Conservation (phyloP, 37 sponge, comb jelly and placozoan genomes). For the Agelas oroides region DNA sequence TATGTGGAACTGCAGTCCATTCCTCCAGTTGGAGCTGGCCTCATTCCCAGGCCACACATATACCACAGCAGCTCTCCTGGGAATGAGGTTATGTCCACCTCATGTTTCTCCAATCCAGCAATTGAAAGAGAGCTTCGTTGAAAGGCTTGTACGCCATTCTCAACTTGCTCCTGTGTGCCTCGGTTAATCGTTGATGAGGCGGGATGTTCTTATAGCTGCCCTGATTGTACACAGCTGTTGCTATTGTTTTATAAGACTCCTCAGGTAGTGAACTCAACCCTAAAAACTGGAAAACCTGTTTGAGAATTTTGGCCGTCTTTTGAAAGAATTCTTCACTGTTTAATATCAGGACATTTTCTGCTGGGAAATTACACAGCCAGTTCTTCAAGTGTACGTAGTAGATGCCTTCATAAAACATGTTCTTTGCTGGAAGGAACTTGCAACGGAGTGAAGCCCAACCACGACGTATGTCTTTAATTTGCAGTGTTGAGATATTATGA, state of each 20-base stretch:
- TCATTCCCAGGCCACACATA: too few relatives aligned
- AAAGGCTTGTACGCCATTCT: conserved; percentile 14
- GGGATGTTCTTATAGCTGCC: not conserved
- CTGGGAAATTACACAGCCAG: conserved; percentile 71
- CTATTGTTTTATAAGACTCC: not conserved
- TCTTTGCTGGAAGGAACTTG: conserved; percentile 9
- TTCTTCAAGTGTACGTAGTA: conserved; percentile 48
- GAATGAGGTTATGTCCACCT: not conserved
- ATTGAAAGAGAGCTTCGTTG: conserved; percentile 36
- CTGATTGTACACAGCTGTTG: conserved; percentile 50
- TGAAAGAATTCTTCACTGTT: conserved; percentile 68
- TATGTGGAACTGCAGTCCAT: too few relatives aligned
- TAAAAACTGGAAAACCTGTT: conserved; percentile 47
- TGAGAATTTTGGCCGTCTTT: conserved; percentile 20
- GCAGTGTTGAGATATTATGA: not conserved
- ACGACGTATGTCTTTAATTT: not conserved
- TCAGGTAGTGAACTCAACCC: conserved; percentile 20
- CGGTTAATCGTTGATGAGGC: not conserved
- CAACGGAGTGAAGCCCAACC: conserved; percentile 2
- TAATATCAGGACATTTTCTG: conserved; percentile 55
- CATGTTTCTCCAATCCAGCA: conserved; percentile 36
- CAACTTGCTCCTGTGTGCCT: conserved; percentile 13
- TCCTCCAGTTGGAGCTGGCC: too few relatives aligned
- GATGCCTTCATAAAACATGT: conserved; percentile 49
- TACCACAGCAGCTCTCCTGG: too few relatives aligned